phyloP scores from a whole-genome alignment of 2,888 invertebrate species.

The Gryllus longicercus region DNA sequence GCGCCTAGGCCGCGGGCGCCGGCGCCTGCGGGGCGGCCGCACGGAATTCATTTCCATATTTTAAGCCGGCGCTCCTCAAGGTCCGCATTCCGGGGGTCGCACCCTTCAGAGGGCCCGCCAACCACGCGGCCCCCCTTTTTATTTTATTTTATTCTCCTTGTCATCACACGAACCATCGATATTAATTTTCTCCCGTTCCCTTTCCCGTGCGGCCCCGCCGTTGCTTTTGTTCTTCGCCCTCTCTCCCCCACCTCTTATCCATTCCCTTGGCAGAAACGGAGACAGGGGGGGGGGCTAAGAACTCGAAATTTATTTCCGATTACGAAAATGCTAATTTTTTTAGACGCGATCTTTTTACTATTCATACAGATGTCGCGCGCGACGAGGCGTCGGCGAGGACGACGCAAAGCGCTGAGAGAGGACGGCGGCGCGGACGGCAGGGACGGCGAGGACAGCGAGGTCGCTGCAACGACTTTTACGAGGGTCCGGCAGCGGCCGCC shows the following conservation, averaged over 20 bases:
- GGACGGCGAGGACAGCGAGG: neutral
- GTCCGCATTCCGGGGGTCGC: neutral
- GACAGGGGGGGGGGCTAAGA: neutral
- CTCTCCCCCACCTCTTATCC: neutral
- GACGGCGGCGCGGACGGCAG: no score
- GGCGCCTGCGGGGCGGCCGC: no score
- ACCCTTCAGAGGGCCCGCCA: neutral
- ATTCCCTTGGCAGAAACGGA: no score
- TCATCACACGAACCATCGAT: neutral
- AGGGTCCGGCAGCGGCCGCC: neutral
- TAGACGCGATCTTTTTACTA: neutral
- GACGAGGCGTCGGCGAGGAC: neutral
- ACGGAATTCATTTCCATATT: neutral
- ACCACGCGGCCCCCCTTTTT: neutral
- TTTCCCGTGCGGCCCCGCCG: neutral
- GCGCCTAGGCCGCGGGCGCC: no score
- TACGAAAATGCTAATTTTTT: slow-evolving; percentile 3
- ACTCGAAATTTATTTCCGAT: neutral
- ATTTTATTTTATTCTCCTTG: slow-evolving; percentile 17
- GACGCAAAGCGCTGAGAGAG: no score
- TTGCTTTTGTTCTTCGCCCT: neutral
- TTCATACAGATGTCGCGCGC: slow-evolving; percentile 2
- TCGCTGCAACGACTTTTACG: neutral
- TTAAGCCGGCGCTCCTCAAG: neutral
- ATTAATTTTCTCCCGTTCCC: neutral